Evolutionary conservation across 2,797 vertebrate genomes (phyloP).

Genomic region (Cyclopterus lumpus): DNA sequence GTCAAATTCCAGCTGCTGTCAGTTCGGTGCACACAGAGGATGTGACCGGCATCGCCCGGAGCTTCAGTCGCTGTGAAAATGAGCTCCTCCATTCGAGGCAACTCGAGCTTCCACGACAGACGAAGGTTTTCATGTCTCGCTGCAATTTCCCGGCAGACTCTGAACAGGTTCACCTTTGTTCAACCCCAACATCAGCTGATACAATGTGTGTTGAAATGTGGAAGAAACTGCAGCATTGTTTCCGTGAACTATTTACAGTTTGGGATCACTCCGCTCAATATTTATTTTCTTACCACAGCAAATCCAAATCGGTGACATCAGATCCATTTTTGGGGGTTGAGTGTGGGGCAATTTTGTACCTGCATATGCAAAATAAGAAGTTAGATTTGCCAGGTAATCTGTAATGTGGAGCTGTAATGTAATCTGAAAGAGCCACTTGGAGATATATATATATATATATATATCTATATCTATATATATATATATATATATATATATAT

Average conservation of each 20-base stretch:
- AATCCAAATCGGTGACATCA: background rate
- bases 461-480: too few relatives aligned
- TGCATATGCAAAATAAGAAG: background rate
- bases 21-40: background rate
- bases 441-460: too few relatives aligned
- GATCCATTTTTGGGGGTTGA: background rate
- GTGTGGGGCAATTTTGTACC: background rate
- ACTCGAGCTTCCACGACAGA: background rate
- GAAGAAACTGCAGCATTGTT: background rate
- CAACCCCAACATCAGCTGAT: background rate
- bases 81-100: background rate
- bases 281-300: background rate
- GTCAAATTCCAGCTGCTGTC: background rate
- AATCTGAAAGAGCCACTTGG: background rate
- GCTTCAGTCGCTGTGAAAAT: background rate
- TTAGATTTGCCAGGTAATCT: background rate
- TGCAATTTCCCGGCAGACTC: background rate
- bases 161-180: background rate
- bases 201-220: background rate
- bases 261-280: background rate
- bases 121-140: background rate
- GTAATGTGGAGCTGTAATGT: too few relatives aligned
- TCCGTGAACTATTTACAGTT: background rate
- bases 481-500: too few relatives aligned
- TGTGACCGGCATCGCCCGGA: background rate